Evolutionary conservation across 2,797 vertebrate species (phyloP).

Genomic region (Odontamblyopus lacepedii): DNA sequence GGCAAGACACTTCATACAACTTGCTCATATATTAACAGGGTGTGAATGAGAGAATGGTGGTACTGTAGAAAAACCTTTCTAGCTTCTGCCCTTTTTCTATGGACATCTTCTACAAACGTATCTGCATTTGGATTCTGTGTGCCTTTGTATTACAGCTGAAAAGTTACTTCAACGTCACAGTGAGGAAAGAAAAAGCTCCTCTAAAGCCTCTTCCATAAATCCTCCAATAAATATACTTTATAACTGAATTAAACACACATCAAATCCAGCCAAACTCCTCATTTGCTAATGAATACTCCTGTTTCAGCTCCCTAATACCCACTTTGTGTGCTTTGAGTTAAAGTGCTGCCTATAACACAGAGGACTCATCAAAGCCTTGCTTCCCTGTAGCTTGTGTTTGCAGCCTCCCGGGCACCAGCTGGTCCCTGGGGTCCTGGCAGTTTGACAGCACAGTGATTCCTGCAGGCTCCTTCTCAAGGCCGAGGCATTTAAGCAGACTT

Average conservation of each 20-base stretch:
- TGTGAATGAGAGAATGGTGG: too few relatives aligned
- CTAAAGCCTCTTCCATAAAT: constrained; percentile 9
- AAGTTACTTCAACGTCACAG: background rate
- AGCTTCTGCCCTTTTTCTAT: too few relatives aligned
- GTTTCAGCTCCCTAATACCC: constrained; percentile 7
- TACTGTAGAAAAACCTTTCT: too few relatives aligned
- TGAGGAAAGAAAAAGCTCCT: background rate
- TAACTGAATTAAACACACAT: constrained; percentile 10
- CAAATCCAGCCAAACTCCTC: constrained; percentile 17
- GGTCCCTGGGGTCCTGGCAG: constrained; percentile 51
- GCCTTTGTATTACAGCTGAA: background rate
- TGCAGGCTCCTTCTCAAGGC: constrained; percentile 44
- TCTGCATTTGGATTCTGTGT: too few relatives aligned
- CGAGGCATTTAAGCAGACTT: constrained; percentile 54
- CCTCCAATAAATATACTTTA: constrained; percentile 1
- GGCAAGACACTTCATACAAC: too few relatives aligned
- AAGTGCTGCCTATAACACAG: constrained; percentile 35
- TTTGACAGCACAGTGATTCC: constrained; percentile 63
- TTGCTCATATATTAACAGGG: too few relatives aligned
- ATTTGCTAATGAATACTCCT: constrained; percentile 20
- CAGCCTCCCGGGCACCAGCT: constrained; percentile 49
- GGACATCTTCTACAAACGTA: too few relatives aligned
- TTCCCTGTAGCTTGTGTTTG: constrained; percentile 33
- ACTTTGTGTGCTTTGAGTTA: constrained; percentile 16
- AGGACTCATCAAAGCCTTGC: constrained; percentile 42